phyloP scores from a whole-genome alignment of 1,140 invertebrate species.

The Telenomus remus region DNA sequence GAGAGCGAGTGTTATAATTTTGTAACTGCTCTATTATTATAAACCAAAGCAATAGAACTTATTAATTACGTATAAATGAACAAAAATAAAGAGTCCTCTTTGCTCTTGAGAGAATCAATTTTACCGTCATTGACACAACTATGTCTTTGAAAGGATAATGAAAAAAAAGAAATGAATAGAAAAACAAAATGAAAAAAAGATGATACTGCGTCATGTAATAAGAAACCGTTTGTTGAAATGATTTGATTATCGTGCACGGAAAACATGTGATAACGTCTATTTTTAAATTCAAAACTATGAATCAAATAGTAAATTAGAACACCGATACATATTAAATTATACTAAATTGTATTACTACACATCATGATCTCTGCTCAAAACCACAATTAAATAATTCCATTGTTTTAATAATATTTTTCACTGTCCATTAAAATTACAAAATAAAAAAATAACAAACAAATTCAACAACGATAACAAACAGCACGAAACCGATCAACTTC shows the following conservation, averaged over 20 bases:
- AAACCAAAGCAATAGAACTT: conserved; percentile 68
- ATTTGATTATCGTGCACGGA: conserved; percentile 39
- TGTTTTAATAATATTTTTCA: conserved; percentile 44
- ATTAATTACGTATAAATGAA: conserved; percentile 56
- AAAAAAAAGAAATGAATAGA: conserved; percentile 10
- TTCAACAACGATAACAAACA: too few relatives aligned
- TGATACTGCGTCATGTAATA: too few relatives aligned
- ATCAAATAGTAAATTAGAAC: conserved; percentile 65
- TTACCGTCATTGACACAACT: conserved; percentile 31
- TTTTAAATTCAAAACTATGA: conserved; percentile 52
- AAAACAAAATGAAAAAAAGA: conserved; percentile 25
- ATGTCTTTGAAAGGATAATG: conserved; percentile 17
- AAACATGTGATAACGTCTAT: conserved; percentile 55
- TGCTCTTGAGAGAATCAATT: conserved; percentile 46
- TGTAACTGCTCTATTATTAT: conserved; percentile 52
- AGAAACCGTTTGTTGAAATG: conserved; percentile 22
- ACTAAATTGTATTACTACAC: conserved; percentile 52
- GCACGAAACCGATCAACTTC: too few relatives aligned
- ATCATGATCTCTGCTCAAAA: conserved; percentile 56
- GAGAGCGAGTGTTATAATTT: conserved; percentile 44
- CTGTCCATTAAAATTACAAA: conserved; percentile 19
- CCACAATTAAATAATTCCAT: conserved; percentile 33
- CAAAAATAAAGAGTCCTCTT: conserved; percentile 44
- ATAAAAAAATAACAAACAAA: too few relatives aligned
- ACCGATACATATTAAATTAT: conserved; percentile 47